Evolutionary conservation across 2,113 vertebrate species (phyloP).

Genomic region (Hystrix cristata): DNA sequence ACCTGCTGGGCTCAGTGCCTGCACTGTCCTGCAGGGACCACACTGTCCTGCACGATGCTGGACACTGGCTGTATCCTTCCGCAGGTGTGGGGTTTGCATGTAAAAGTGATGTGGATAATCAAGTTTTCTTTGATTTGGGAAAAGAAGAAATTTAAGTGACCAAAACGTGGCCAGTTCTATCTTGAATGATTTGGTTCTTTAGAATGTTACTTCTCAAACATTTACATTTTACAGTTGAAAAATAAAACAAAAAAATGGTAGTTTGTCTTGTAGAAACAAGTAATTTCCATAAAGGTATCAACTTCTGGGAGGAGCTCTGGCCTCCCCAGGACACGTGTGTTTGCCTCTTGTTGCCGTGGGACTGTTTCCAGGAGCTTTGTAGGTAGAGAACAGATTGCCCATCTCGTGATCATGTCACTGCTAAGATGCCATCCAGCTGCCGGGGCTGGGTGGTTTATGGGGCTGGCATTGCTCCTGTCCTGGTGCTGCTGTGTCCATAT

Average conservation of each 20-base stretch:
- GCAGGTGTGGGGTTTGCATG: background rate
- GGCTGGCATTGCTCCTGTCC: background rate
- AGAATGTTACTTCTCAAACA: background rate
- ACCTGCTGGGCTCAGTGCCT: background rate
- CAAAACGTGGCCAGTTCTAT: background rate
- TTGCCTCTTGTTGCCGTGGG: background rate
- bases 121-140: background rate
- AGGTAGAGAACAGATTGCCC: background rate
- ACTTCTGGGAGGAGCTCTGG: background rate
- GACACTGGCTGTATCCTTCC: too few relatives aligned
- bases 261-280: background rate
- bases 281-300: background rate
- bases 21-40: background rate
- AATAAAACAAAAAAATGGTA: too few relatives aligned
- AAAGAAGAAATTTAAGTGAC: background rate
- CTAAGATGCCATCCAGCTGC: background rate
- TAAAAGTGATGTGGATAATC: background rate
- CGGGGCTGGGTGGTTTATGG: background rate
- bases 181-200: background rate
- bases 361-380: background rate
- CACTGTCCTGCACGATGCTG: background rate
- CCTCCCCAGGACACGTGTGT: background rate
- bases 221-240: background rate
- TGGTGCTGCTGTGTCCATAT: background rate
- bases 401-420: background rate